phyloP scores from a whole-genome alignment of 2,113 vertebrate genomes.

The Okapia johnstoni region DNA sequence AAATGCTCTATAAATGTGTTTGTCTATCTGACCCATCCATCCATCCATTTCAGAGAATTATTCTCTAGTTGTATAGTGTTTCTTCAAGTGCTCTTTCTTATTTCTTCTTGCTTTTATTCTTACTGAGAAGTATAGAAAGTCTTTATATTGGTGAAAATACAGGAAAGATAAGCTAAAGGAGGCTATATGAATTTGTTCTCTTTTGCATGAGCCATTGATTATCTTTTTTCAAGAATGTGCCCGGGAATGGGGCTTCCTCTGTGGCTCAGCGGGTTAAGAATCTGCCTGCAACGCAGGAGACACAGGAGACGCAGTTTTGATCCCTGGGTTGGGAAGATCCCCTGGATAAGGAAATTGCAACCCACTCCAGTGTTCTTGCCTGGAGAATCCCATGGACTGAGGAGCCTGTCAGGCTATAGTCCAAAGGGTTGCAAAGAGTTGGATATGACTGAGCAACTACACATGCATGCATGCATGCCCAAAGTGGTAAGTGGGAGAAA shows the following conservation, averaged over 20 bases:
- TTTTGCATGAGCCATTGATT: background rate
- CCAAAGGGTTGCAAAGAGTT: background rate
- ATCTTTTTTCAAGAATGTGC: background rate
- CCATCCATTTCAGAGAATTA: background rate
- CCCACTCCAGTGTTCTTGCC: background rate
- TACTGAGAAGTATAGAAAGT: background rate
- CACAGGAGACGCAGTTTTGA: background rate
- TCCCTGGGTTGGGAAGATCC: background rate
- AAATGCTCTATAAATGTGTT: background rate
- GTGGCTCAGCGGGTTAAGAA: background rate
- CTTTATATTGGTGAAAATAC: background rate
- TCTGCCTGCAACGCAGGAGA: background rate
- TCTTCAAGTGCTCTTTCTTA: background rate
- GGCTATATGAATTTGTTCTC: background rate
- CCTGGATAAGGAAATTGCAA: background rate
- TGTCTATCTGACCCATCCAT: background rate
- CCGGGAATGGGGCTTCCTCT: background rate
- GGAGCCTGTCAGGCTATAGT: background rate
- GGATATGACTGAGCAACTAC: background rate
- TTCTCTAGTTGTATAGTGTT: background rate
- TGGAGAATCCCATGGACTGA: background rate
- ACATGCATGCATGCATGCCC: fast-evolving
- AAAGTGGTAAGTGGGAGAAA: background rate
- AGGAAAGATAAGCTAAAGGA: background rate
- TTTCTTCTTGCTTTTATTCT: background rate